phyloP scores from a whole-genome alignment of 2,888 invertebrate species.

The Antitype chi region DNA sequence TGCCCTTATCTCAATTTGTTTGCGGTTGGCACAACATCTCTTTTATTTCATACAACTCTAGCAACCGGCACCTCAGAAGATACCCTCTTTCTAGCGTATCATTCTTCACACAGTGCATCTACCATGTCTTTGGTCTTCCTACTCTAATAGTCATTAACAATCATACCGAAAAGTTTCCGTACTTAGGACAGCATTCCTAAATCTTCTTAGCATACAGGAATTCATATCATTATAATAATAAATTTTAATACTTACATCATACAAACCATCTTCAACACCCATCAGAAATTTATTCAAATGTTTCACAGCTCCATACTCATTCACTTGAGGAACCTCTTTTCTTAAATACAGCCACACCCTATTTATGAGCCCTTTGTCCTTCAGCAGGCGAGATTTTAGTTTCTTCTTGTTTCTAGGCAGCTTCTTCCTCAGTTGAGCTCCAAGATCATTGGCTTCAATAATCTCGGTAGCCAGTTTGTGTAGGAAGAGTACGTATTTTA shows the following conservation, averaged over 20 bases:
- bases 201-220: no score
- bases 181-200: no score
- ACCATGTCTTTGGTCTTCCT: neutral
- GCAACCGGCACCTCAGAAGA: neutral
- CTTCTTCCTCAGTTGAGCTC: slow-evolving; percentile 25
- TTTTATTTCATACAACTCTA: neutral
- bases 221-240: neutral
- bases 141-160: neutral
- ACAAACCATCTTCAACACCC: slow-evolving; percentile 69
- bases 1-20: neutral
- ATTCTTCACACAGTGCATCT: neutral
- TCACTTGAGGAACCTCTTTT: slow-evolving; percentile 10
- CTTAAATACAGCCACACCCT: slow-evolving; percentile 63
- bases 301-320: slow-evolving; percentile 33
- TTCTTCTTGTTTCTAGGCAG: slow-evolving; percentile 64
- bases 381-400: slow-evolving; percentile 36
- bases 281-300: slow-evolving; percentile 68
- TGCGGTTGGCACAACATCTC: neutral
- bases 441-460: slow-evolving; percentile 11
- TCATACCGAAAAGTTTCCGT: no score
- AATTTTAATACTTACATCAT: slow-evolving; percentile 73
- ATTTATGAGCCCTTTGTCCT: slow-evolving; percentile 58
- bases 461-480: slow-evolving; percentile 65
- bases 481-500: slow-evolving; percentile 76
- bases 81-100: neutral